These are phyloP conservation scores for Scaptomyza parva DNA, from an alignment of 2,888 invertebrate species.

Conservation along the genomic window DNA sequence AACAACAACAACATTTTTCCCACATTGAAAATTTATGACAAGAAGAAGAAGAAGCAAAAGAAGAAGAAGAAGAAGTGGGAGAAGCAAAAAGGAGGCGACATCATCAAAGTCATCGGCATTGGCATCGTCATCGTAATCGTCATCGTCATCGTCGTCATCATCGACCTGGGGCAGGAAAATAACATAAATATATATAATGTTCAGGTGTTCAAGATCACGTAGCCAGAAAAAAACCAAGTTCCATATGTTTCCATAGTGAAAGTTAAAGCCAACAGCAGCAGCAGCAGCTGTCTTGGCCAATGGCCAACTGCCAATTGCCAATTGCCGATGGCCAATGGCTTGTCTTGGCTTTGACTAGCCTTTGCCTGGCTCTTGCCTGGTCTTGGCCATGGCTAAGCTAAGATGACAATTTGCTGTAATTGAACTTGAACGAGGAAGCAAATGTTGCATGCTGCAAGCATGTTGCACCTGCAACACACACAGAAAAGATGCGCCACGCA, in stretches of 20 bases:
- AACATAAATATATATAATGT: too few relatives aligned
- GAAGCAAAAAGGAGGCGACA: constrained; percentile 42
- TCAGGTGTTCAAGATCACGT: constrained; percentile 55
- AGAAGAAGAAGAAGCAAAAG: constrained; percentile 31
- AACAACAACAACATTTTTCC: constrained; percentile 51
- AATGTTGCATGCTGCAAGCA: constrained; percentile 38
- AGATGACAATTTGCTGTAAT: constrained; percentile 71
- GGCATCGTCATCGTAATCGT: constrained; percentile 32
- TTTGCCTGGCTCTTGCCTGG: too few relatives aligned
- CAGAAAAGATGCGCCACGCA: constrained; percentile 15
- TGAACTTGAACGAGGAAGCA: constrained; percentile 75
- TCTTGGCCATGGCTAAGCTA: constrained; percentile 2
- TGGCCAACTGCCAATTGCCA: constrained; percentile 37
- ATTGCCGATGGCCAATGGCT: constrained; percentile 27
- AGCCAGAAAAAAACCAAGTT: constrained; percentile 12
- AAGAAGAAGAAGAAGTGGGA: not conserved
- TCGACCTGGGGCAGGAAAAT: constrained; percentile 34
- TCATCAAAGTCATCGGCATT: constrained; percentile 43
- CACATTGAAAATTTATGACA: constrained; percentile 71
- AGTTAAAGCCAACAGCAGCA: too few relatives aligned
- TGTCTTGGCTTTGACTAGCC: too few relatives aligned
- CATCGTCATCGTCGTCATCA: constrained; percentile 25
- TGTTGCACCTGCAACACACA: constrained; percentile 47
- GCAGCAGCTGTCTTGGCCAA: constrained; percentile 47
- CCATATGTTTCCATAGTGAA: constrained; percentile 47